A percentile compares a stretch with the other conserved stretches of the same genome.
phyloP scores from a whole-genome alignment of 2,113 vertebrate species.

The Litocranius walleri region DNA sequence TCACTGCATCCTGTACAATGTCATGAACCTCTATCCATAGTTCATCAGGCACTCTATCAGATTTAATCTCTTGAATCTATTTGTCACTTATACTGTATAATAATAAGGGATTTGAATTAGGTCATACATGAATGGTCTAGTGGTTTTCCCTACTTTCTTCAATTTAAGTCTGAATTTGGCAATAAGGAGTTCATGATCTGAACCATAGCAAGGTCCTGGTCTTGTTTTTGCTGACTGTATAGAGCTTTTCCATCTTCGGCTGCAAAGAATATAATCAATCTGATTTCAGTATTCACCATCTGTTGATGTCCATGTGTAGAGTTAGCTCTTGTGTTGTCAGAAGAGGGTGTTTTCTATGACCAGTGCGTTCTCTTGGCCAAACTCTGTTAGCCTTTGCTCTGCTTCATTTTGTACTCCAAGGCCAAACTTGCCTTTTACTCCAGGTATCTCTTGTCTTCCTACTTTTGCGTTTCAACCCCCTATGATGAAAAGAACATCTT shows the following conservation, averaged over 20 bases:
- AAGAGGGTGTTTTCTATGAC: neutral
- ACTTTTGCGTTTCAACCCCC: neutral
- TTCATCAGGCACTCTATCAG: neutral
- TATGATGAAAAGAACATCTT: neutral
- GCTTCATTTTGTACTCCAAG: no score
- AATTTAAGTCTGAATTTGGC: neutral
- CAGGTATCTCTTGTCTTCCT: neutral
- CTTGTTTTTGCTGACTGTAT: neutral
- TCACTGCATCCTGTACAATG: neutral
- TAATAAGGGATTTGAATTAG: no score
- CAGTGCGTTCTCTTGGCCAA: neutral
- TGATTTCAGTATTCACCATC: neutral
- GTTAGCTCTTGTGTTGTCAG: neutral
- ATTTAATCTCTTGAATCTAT: neutral
- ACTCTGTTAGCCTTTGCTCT: neutral
- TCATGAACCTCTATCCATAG: neutral
- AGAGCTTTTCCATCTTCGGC: neutral
- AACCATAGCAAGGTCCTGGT: neutral
- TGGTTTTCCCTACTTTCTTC: neutral
- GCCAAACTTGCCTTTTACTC: neutral
- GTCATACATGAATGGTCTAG: neutral
- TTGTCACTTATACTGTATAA: no score
- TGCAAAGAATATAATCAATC: neutral
- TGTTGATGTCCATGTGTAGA: neutral
- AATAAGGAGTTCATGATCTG: neutral